These are phyloP conservation scores for Nephrotoma guestfalica DNA, from an alignment of 2,888 invertebrate genomes.

Conservation along the genomic window DNA sequence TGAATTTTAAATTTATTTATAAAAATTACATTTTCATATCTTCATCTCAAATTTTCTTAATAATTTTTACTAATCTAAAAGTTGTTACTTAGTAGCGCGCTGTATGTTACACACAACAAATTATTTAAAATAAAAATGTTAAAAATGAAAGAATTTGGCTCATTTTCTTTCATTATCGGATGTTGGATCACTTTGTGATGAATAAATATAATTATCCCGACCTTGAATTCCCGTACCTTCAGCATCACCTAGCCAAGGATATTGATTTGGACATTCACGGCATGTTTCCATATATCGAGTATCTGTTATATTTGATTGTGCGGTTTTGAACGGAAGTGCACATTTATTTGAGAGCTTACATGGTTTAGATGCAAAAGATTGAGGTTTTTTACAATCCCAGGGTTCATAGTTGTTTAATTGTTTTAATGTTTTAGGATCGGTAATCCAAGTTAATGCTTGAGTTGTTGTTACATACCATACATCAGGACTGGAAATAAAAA, in stretches of 20 bases:
- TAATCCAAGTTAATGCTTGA: slow-evolving; percentile 82
- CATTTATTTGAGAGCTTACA: slow-evolving; percentile 75
- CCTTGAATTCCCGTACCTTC: slow-evolving; percentile 58
- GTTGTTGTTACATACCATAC: slow-evolving; percentile 79
- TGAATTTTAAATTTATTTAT: neutral
- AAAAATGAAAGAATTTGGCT: neutral
- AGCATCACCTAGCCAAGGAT: slow-evolving; percentile 82
- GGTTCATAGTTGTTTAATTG: slow-evolving; percentile 57
- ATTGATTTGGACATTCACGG: slow-evolving; percentile 66
- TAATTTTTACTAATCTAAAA: neutral
- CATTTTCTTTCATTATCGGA: neutral
- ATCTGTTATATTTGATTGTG: slow-evolving; percentile 61
- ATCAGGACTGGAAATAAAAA: slow-evolving; percentile 49
- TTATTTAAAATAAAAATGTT: neutral
- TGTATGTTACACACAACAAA: neutral
- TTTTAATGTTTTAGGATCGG: slow-evolving; percentile 62
- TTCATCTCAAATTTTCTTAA: neutral
- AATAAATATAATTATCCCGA: neutral
- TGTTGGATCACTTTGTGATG: neutral
- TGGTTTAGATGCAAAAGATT: slow-evolving; percentile 53
- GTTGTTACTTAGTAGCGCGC: neutral
- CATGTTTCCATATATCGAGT: slow-evolving; percentile 82
- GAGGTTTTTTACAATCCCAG: slow-evolving; percentile 66
- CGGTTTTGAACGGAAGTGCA: slow-evolving; percentile 61
- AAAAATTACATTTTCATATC: neutral